These are phyloP conservation scores for Linnaemya tessellans DNA, from an alignment of 2,888 invertebrate species.

Conservation along the genomic window DNA sequence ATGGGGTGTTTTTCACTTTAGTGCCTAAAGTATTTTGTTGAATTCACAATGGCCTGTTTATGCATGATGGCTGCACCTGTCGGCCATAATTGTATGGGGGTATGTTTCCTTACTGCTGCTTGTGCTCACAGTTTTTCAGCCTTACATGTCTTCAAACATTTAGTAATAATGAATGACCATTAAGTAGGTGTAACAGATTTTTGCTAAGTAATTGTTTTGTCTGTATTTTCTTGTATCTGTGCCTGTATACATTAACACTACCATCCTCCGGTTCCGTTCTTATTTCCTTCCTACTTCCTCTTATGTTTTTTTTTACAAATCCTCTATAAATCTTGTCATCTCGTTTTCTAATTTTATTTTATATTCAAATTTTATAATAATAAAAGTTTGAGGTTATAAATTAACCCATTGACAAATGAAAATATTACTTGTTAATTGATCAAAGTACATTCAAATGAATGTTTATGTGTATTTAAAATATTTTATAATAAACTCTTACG, in stretches of 20 bases:
- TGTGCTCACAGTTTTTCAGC: background rate
- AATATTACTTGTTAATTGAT: constrained; percentile 84
- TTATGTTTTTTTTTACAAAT: constrained; percentile 14
- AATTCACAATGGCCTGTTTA: constrained; percentile 55
- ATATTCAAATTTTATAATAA: constrained; percentile 31
- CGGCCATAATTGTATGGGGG: constrained; percentile 70
- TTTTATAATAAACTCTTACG: constrained; percentile 58
- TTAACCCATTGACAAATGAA: constrained; percentile 83
- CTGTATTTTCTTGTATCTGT: constrained; percentile 12
- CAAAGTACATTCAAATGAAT: constrained; percentile 72
- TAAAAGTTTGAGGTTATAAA: constrained; percentile 78
- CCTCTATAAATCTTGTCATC: constrained; percentile 14
- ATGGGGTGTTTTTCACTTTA: constrained; percentile 19
- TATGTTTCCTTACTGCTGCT: constrained; percentile 14
- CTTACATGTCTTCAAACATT: background rate
- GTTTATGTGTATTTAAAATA: constrained; percentile 48
- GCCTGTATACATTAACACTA: constrained; percentile 36
- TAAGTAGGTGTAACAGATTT: constrained; percentile 50
- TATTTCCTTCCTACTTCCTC: constrained; percentile 55
- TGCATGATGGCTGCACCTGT: constrained; percentile 73
- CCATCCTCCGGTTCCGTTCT: constrained; percentile 43
- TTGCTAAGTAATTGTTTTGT: constrained; percentile 47
- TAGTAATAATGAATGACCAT: constrained; percentile 27
- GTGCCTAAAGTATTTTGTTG: constrained; percentile 31
- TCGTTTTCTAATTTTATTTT: constrained; percentile 30